phyloP scores from a whole-genome alignment of 2,113 vertebrate species.

The Coptodon rendalli region DNA sequence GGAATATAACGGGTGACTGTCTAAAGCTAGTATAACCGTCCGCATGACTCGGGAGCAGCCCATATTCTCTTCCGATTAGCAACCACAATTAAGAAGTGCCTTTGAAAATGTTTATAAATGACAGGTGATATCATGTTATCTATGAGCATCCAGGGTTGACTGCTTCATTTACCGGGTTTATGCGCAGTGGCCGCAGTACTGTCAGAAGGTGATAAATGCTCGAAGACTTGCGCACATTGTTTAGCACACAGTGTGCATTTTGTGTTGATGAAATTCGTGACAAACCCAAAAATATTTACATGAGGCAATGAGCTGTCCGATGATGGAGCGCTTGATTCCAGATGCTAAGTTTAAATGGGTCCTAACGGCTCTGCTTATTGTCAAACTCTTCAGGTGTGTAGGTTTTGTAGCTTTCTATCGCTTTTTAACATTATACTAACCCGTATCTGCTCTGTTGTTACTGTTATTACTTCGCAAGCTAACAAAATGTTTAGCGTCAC shows the following conservation, averaged over 20 bases:
- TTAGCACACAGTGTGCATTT: rapidly evolving
- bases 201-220: neutral
- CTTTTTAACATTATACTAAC: neutral
- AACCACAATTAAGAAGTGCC: neutral
- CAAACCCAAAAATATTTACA: neutral
- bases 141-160: neutral
- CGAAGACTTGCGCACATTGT: neutral
- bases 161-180: neutral
- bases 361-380: neutral
- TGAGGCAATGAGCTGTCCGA: neutral
- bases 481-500: neutral
- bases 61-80: neutral
- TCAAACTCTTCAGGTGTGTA: neutral
- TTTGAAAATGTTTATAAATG: neutral
- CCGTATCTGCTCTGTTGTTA: neutral
- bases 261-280: neutral
- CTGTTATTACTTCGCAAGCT: neutral
- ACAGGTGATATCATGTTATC: neutral
- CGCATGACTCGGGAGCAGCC: neutral
- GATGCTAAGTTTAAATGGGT: neutral
- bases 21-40: neutral
- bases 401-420: neutral
- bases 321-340: neutral
- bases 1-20: neutral
- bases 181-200: neutral